Evolutionary conservation across 2,113 vertebrate genomes (phyloP).

Genomic region (Hyla sarda): DNA sequence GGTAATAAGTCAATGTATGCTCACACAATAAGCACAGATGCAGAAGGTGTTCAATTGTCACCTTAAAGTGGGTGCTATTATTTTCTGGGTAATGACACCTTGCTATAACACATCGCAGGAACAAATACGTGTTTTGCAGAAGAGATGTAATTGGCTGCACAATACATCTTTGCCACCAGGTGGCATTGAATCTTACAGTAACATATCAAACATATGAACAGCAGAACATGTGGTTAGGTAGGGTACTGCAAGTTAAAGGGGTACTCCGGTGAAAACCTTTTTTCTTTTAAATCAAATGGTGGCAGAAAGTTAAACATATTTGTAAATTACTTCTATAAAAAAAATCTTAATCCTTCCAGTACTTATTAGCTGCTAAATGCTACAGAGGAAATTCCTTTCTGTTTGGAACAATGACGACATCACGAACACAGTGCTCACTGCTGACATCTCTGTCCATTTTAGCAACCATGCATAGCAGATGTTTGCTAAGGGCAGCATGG

Average conservation of each 20-base stretch:
- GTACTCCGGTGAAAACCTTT: background rate
- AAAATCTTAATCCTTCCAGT: no score
- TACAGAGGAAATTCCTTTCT: no score
- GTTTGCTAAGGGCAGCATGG: no score
- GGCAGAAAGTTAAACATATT: no score
- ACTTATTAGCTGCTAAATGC: no score
- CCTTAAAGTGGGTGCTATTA: background rate
- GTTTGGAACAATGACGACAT: no score
- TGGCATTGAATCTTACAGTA: background rate
- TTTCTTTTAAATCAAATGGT: no score
- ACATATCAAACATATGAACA: background rate
- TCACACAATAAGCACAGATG: background rate
- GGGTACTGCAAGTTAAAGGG: background rate
- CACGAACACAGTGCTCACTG: no score
- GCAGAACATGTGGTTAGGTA: background rate
- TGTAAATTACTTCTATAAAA: no score
- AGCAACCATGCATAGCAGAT: no score
- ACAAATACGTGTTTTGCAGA: background rate
- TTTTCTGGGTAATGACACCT: background rate
- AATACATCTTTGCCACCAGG: background rate
- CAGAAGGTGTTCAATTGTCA: background rate
- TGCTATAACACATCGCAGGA: background rate
- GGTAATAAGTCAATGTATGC: background rate
- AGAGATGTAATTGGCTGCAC: background rate
- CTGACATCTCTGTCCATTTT: no score